Base-by-base conservation (phyloP, 1,140 invertebrate species). In the Chelonus insularis region DNA sequence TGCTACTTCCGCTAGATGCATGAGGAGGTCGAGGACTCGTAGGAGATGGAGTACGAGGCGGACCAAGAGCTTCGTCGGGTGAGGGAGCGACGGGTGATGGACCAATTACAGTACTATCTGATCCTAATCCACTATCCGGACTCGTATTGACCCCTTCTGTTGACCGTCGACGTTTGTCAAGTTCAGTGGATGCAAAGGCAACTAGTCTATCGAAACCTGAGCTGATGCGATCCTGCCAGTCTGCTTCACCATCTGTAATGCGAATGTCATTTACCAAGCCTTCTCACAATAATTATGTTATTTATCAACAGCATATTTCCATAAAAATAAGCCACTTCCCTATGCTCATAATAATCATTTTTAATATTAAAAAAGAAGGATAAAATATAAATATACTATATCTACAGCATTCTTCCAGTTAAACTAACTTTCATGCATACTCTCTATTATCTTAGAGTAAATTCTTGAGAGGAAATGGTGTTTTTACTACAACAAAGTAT, bases 121-220 rank as follows among this genome's bases (percentile, higher is more conserved):
- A 87, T n/a, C 89, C 89, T 50, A 91, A 86, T 60, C 89, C 90
- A 41, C 88, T 90, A 75, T 91, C 89, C 0, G 90, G 90, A 63
- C 89, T 91, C 9, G 89, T 91, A 70, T 91, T 91, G 62, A 85
- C 86, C 65, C 87, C 87, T 72, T 92, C 89, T 0, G 89, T 90
- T 16, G 90, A 92, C 60, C 89, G 84, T 29, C 90, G 84, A 63
- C 91, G 84, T 73, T 92, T 90, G 71, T 93, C 91, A 67, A 94
- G 82, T 69, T 93, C 91, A 1, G 90, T 92, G 2, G 91, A 91
- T 5, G 92, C 92, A 75, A 94, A 91, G 20, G 91, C 92, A 58
- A 94, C 89, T 62, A 94, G 82, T 55, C 91, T 86, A 80, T 95
- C 92, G 82, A 95, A 95, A 29, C 91, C 89, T 68, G 89, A 92